Base-by-base conservation (phyloP, 2,888 invertebrate species). In the Microdon myrmicae region DNA sequence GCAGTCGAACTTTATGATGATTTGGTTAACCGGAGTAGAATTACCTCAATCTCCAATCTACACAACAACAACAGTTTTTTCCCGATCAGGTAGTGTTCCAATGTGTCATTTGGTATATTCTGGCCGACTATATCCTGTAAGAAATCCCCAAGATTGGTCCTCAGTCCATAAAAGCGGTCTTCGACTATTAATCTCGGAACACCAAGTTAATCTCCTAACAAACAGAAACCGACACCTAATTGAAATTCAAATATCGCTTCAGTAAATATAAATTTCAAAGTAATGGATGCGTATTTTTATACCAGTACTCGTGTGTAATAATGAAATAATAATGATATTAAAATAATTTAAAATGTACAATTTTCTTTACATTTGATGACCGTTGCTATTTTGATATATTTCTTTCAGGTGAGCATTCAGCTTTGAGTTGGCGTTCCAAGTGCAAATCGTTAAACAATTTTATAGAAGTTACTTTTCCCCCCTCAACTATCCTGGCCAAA, bases 11-110 rank as follows among this genome's bases (percentile, higher is more conserved):
- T 43, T 31, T 19, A n/a, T 72, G 19, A 66, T 78, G 26, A 68
- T 78, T 22, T 77, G 77, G 78, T 34, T 78, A 13, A 73, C 74
- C 0, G 73, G 74, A 20, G 47, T 75, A 12, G 61, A 69, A 4
- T 70, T 74, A 2, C 59, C 68, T 0, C 67, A 73, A 9, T 19
- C 70, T 5, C 67, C 69, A 0, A 44, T 74, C 9, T 66, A 67
- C 3, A 74, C 68, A n/a, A 74, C 72, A 29, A 6, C 78, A 5
- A 68, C 73, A 3, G 67, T 74, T 1, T 76, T 75, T 74, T 68
- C 73, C 0, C 48, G 51, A 37, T 56, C 28, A 10, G 67, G 38
- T 29, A 58, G 10, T 5, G 58, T 49, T 23, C 71, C 59, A 28
- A 69, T 31, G 5, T 70, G 71, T 6, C 70, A 74, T 9, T 38